Conservation (phyloP, 2,888 invertebrate species). For the Phlogophora meticulosa region DNA sequence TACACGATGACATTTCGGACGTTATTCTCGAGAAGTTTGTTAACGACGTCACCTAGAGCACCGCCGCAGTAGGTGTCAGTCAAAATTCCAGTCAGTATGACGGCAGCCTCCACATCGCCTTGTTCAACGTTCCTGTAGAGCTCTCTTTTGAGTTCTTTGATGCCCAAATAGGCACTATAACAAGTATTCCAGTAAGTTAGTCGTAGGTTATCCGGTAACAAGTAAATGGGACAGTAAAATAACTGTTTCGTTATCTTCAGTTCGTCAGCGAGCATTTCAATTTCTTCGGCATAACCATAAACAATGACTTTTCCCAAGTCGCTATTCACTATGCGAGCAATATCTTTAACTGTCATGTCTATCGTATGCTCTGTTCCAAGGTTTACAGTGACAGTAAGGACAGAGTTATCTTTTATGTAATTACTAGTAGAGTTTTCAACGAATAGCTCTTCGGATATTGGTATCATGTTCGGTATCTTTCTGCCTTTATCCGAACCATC, state of each 20-base stretch:
- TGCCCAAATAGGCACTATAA: constrained; percentile 20
- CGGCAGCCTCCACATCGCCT: constrained; percentile 32
- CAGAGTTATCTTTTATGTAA: constrained; percentile 43
- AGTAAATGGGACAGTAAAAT: constrained; percentile 38
- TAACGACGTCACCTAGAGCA: constrained; percentile 21
- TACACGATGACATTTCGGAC: constrained; percentile 5
- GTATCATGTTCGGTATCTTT: constrained; percentile 46
- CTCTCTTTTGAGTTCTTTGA: constrained; percentile 26
- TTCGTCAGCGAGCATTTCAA: neutral
- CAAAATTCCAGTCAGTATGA: constrained; percentile 27
- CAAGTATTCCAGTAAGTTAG: neutral
- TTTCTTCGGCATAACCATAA: neutral
- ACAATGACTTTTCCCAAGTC: constrained; percentile 35
- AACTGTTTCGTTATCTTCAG: constrained; percentile 22
- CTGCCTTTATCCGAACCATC: constrained; percentile 5
- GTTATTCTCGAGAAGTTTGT: constrained; percentile 22
- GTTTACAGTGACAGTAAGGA: constrained; percentile 24
- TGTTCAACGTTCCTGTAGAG: constrained; percentile 2
- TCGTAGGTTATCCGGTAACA: constrained; percentile 20
- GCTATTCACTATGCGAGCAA: constrained; percentile 38
- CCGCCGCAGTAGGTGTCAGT: neutral
- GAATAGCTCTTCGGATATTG: fast-evolving
- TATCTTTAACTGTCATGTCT: neutral
- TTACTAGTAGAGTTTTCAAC: neutral
- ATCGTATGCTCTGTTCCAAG: fast-evolving